Conservation (phyloP, 2,113 vertebrate genomes). For the Cranoglanis bouderius region DNA sequence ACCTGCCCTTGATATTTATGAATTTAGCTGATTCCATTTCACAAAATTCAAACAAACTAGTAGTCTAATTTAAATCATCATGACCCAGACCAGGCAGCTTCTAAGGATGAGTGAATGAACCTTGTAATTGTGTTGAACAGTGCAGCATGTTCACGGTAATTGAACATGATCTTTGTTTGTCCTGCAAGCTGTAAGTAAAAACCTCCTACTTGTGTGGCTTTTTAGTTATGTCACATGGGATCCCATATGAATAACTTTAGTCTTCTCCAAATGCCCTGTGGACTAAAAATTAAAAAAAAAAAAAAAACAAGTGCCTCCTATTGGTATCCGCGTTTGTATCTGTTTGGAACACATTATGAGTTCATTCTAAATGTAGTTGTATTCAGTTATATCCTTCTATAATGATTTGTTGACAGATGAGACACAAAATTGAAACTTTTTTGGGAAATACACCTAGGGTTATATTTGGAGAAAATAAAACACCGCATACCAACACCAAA, state of each 20-base stretch:
- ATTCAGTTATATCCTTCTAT: background rate
- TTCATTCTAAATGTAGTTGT: background rate
- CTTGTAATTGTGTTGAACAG: background rate
- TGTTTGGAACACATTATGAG: background rate
- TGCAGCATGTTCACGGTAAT: background rate
- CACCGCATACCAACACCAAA: too few relatives aligned
- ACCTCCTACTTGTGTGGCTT: background rate
- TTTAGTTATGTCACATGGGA: background rate
- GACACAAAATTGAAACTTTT: background rate
- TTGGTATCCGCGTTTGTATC: background rate
- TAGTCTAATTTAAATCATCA: background rate
- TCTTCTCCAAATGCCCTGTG: background rate
- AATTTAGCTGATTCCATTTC: background rate
- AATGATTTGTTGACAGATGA: background rate
- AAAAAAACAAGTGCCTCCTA: background rate
- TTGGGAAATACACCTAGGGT: background rate
- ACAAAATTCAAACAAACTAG: background rate
- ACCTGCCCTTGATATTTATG: background rate
- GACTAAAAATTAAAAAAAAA: background rate
- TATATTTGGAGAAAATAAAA: background rate
- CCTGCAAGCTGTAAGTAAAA: background rate
- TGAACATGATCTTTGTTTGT: background rate
- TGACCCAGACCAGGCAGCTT: background rate
- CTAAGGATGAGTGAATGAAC: background rate
- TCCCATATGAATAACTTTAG: background rate